Evolutionary conservation across 1,140 invertebrate genomes (phyloP), one percentile per base, ranked within the genome.

Genomic region (Paralvinella palmiformis): DNA sequence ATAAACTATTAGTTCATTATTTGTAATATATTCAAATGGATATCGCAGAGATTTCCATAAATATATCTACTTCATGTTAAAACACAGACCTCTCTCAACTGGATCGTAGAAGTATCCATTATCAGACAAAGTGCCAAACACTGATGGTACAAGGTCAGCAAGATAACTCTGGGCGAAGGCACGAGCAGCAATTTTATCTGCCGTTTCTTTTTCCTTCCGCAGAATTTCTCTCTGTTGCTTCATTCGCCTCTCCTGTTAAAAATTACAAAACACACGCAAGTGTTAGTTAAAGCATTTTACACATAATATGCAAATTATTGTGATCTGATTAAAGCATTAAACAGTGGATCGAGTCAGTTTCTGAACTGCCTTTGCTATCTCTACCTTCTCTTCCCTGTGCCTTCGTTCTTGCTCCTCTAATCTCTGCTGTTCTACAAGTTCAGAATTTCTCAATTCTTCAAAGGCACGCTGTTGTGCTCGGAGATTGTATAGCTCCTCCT

Each of bases 161-260:
- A 94, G 86, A 77, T 93, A 91, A 59, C 88, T 90, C 65, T 90
- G 89, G 66, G 92, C 85, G 63, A 94, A 84, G 55, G 89, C 86
- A 20, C 88, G 85, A 1, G 90, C 90, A 1, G 91, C 90, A 37
- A 91, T 87, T 48, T 90, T 85, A 79, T 89, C 86, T 69, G 90
- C 86, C 65, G 87, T 87, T 80, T 90, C 88, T 73, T 85, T 81
- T 68, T 88, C 86, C 22, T 84, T 79, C 67, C 77, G 78, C 82
- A 84, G 66, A 83, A 85, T 75, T 86, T 85, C 69, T 73, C 82
- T 62, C 85, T 81, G 79, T 67, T 83, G 81, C 70, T 77, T 76
- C 73, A 82, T 80, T 65, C 81, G 64, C 58, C 76, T 58, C 53
- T 60, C 56, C 58, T 44, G 22, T 32, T 27, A 57, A 13, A 44